Conservation (phyloP, 2,113 vertebrate genomes). For the Phocoena sinus region DNA sequence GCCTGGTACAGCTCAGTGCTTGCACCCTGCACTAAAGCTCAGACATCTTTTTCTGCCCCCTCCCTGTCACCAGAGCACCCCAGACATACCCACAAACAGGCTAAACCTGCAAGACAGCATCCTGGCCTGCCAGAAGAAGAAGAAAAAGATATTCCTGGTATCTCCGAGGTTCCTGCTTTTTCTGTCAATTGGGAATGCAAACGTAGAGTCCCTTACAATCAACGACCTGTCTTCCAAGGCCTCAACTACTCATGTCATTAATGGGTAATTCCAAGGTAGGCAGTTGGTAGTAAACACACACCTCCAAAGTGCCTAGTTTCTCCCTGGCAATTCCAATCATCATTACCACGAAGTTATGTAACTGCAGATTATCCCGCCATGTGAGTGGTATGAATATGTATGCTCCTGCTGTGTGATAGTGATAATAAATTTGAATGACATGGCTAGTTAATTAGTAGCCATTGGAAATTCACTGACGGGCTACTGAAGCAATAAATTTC, state of each 20-base stretch:
- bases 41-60: background rate
- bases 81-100: conserved; percentile 44
- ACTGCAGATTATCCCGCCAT: conserved; percentile 77
- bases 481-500: conserved; percentile 42
- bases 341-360: conserved; percentile 81
- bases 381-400: conserved; percentile 77
- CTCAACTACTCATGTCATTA: conserved; percentile 54
- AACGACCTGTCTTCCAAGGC: conserved; percentile 60
- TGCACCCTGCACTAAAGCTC: background rate
- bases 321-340: conserved; percentile 68
- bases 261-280: conserved; percentile 35
- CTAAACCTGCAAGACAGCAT: conserved; percentile 33
- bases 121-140: background rate
- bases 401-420: conserved; percentile 72
- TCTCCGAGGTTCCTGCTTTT: conserved; percentile 45
- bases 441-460: conserved; percentile 71
- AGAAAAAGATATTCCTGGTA: background rate
- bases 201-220: conserved; percentile 48
- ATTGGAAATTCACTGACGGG: conserved; percentile 66
- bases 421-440: conserved; percentile 73
- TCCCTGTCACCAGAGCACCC: conserved; percentile 7
- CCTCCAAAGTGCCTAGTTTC: conserved; percentile 69
- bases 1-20: background rate
- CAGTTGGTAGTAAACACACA: conserved; percentile 69
- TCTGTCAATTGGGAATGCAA: conserved; percentile 23